These are phyloP conservation scores for Entelurus aequoreus DNA, from an alignment of 2,113 vertebrate genomes.

Conservation along the genomic window DNA sequence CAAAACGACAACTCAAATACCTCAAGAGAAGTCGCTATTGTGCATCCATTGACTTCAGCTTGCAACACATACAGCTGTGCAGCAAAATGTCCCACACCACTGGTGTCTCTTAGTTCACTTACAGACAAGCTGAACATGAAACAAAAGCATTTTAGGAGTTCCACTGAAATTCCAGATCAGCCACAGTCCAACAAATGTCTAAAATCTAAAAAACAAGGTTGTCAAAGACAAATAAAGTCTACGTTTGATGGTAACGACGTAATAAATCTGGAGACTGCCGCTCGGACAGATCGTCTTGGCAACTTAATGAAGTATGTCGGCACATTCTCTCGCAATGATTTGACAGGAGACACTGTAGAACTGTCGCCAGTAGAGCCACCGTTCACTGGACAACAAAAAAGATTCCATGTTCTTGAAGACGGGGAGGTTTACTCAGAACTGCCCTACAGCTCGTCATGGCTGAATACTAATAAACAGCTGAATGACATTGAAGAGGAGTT, in stretches of 20 bases:
- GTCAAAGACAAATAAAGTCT: neutral
- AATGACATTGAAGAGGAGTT: conserved; percentile 64
- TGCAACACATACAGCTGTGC: neutral
- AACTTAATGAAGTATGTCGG: neutral
- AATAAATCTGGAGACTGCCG: neutral
- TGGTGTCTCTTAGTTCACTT: neutral
- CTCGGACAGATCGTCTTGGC: neutral
- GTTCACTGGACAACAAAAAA: neutral
- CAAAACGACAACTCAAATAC: conserved; percentile 3
- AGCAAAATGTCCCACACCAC: neutral
- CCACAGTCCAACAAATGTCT: neutral
- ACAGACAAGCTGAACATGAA: neutral
- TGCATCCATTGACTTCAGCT: conserved; percentile 41
- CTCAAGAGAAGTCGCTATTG: conserved; percentile 51
- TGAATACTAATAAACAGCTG: conserved; percentile 57
- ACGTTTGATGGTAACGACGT: conserved; percentile 26
- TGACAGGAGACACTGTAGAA: conserved; percentile 24
- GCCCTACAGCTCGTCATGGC: conserved; percentile 56
- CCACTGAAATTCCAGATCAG: neutral
- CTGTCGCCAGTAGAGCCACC: conserved; percentile 25
- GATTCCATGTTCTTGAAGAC: conserved; percentile 41
- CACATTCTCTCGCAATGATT: neutral
- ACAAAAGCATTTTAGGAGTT: neutral
- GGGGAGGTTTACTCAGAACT: conserved; percentile 30
- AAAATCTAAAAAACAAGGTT: neutral